These are phyloP conservation scores for Candidula unifasciata DNA, from an alignment of 2,888 invertebrate species.

Conservation along the genomic window DNA sequence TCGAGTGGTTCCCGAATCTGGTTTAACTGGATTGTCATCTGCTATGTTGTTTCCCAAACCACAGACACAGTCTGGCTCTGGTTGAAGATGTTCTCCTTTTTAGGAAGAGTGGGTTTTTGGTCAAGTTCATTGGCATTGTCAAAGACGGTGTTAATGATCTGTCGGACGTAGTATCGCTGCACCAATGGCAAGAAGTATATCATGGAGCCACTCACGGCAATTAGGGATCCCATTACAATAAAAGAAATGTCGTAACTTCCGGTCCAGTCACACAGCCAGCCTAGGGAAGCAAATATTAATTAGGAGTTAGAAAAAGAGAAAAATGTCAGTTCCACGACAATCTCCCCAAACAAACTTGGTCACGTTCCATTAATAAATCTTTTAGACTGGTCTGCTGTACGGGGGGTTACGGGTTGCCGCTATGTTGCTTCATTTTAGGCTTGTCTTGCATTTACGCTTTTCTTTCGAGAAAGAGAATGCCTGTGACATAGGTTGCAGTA, in stretches of 20 bases:
- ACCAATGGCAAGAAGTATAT: constrained; percentile 83
- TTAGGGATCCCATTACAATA: constrained; percentile 89
- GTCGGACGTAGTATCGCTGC: constrained; percentile 42
- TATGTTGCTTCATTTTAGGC: too few relatives aligned
- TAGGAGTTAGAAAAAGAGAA: background rate
- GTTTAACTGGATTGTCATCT: too few relatives aligned
- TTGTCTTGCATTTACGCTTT: too few relatives aligned
- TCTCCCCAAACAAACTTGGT: too few relatives aligned
- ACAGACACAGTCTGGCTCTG: background rate
- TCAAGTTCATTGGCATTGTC: constrained; percentile 49
- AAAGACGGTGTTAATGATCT: background rate
- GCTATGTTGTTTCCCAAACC: too few relatives aligned
- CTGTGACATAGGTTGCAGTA: too few relatives aligned
- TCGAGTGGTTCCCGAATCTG: too few relatives aligned
- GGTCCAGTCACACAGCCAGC: constrained; percentile 88
- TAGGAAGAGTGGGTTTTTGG: constrained; percentile 12
- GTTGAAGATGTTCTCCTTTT: background rate
- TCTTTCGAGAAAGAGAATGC: too few relatives aligned
- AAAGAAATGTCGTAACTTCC: constrained; percentile 91
- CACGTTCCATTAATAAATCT: too few relatives aligned
- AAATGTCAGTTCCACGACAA: too few relatives aligned
- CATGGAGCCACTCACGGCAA: constrained; percentile 91
- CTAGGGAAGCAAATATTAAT: constrained; percentile 80
- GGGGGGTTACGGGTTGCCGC: too few relatives aligned
- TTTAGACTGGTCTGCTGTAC: too few relatives aligned